Percentiles rank a stretch among this genome's conserved stretches.
Conservation (phyloP, 2,113 vertebrate species). For the Zootoca vivipara region DNA sequence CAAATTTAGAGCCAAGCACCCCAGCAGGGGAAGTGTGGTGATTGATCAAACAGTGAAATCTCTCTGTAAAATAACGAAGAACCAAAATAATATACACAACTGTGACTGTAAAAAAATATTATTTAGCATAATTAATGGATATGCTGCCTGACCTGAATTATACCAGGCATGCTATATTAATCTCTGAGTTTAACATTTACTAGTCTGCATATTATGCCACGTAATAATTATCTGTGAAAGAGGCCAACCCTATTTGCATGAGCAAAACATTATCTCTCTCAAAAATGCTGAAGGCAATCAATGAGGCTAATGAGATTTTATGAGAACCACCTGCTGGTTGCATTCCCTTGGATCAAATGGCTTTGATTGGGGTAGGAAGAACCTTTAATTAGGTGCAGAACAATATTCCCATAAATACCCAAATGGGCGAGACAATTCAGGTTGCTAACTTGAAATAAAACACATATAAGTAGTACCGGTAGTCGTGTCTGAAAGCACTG, state of each 20-base stretch:
- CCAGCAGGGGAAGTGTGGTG: not conserved
- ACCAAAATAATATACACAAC: not conserved
- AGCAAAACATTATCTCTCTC: conserved; percentile 29
- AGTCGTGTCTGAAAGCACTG: not conserved
- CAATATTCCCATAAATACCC: conserved; percentile 28
- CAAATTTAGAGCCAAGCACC: conserved; percentile 7
- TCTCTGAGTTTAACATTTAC: conserved; percentile 26
- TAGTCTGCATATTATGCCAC: conserved; percentile 17
- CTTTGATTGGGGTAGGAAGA: conserved; percentile 12
- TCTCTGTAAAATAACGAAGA: not conserved
- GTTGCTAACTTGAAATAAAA: not conserved
- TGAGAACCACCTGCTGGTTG: conserved; percentile 21
- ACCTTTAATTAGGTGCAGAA: conserved; percentile 15
- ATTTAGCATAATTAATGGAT: not conserved
- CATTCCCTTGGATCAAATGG: conserved; percentile 20
- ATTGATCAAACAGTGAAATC: conserved; percentile 17
- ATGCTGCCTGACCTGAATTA: conserved; percentile 10
- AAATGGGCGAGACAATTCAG: conserved; percentile 2
- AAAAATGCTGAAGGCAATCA: conserved; percentile 38
- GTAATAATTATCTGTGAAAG: conserved; percentile 36
- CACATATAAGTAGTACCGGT: not conserved
- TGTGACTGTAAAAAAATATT: not conserved
- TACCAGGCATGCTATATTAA: not conserved
- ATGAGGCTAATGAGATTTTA: conserved; percentile 10
- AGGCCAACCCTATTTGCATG: conserved; percentile 23